A percentile compares a stretch with the other conserved stretches of the same genome.
These are phyloP conservation scores for Rhynchonycteris naso DNA, from an alignment of 2,797 vertebrate genomes.

Conservation along the genomic window DNA sequence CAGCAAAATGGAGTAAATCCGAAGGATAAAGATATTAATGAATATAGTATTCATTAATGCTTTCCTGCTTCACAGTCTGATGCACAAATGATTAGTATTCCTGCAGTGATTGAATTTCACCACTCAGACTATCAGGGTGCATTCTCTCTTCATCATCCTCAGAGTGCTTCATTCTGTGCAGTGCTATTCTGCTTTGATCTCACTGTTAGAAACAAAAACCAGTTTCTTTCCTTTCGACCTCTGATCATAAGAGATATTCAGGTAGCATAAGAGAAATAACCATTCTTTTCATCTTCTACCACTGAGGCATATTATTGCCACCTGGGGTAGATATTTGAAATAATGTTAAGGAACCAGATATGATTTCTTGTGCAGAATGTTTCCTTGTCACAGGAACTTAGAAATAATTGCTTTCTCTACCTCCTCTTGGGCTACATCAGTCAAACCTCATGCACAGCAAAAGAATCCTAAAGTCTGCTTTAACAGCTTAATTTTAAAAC, in stretches of 20 bases:
- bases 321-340: neutral
- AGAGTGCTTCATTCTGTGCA: neutral
- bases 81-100: neutral
- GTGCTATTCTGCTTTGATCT: neutral
- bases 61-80: neutral
- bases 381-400: neutral
- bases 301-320: neutral
- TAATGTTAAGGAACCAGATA: neutral
- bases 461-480: neutral
- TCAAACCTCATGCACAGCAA: neutral
- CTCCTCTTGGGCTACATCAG: neutral
- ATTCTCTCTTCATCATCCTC: neutral
- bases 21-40: neutral
- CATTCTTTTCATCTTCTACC: neutral
- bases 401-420: neutral
- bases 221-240: neutral
- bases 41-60: neutral
- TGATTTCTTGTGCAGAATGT: neutral
- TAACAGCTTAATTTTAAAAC: neutral
- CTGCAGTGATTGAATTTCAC: neutral
- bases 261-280: neutral
- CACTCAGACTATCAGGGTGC: neutral
- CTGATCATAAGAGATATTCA: neutral
- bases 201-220: neutral
- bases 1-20: neutral